phyloP scores from a whole-genome alignment of 2,888 invertebrate species.

The Charanyca ferruginea region DNA sequence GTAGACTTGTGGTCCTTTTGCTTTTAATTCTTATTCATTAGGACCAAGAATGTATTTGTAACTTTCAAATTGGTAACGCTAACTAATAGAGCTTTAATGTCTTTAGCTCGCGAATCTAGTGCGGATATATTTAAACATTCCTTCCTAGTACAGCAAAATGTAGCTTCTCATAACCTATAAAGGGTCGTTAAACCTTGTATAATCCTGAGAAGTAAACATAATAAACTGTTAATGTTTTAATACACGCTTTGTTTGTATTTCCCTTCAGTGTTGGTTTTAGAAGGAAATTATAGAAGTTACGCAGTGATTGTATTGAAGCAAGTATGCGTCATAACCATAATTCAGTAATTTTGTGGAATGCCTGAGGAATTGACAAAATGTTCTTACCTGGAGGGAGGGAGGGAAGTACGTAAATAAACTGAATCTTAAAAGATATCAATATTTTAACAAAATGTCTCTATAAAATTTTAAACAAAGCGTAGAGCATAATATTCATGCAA shows the following conservation, averaged over 20 bases:
- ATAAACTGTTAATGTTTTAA: conserved; percentile 41
- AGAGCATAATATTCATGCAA: not conserved
- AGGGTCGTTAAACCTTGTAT: conserved; percentile 72
- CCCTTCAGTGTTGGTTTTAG: conserved; percentile 8
- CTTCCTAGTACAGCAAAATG: conserved; percentile 73
- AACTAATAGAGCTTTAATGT: conserved; percentile 30
- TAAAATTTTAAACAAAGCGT: conserved; percentile 3
- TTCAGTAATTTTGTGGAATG: no score
- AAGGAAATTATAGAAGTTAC: conserved; percentile 28
- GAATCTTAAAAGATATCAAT: no score
- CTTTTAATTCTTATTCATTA: not conserved
- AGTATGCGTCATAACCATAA: not conserved
- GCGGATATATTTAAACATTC: conserved; percentile 74
- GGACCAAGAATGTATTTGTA: not conserved
- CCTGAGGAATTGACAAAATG: no score
- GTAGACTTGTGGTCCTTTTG: not conserved
- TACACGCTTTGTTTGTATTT: conserved; percentile 30
- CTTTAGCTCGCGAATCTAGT: conserved; percentile 77
- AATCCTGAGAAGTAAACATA: conserved; percentile 54
- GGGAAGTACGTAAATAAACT: no score
- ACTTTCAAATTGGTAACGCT: conserved; percentile 20
- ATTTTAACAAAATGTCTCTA: not conserved
- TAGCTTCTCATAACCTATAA: conserved; percentile 66
- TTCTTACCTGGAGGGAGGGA: no score
- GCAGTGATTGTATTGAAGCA: conserved; percentile 7